Base-by-base conservation (phyloP, 2,797 vertebrate genomes). In the Chiroxiphia lanceolata region DNA sequence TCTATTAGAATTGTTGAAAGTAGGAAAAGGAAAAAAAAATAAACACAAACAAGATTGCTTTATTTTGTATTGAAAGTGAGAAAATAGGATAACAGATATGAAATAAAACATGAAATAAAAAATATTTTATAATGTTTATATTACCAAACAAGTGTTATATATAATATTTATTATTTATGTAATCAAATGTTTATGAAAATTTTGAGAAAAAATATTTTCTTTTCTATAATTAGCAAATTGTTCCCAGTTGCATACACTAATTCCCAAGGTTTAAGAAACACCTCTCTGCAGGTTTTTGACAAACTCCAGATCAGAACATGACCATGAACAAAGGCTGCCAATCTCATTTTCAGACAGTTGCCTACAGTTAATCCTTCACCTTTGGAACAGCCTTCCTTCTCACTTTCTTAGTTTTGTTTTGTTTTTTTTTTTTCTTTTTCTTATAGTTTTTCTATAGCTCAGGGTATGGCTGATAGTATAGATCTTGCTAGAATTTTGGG, bases 381-480 rank as follows among this genome's bases (percentile, higher is more conserved):
- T 83, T 86, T 69, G 20, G 17, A 44, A 60, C 11, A 51, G 10
- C 10, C 9, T 51, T 83, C 33, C 40, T 40, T 76, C 4, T n/a
- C 26, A 22, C 6, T 45, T 38, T 40, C 8, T 57, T 38, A 14
- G 4, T 10, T 40, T 44, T 44, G 14, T 15, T 42, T 33, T 22
- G 20, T 1, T 0, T 4, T 19, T 22, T 20, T 48, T 26, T 8
- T 8, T 4, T 0, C 5, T 38, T 26, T 33, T 5, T 4, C 2
- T 15, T 21, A 20, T 63, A 12, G 2, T 12, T 56, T 44, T 72
- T 87, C 11, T 68, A 0, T 56, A 47, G 38, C 7, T 82, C 57
- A 69, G 12, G 27, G n/a, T 50, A 27, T 72, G 31, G 22, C 31
- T 70, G 27, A 13, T 70, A 48, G 15, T 18, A 68, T 5, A 82